Percentiles rank a stretch among this genome's conserved stretches.
Evolutionary conservation across 1,140 invertebrate genomes (phyloP).

Genomic region (Macrobrachium rosenbergii): DNA sequence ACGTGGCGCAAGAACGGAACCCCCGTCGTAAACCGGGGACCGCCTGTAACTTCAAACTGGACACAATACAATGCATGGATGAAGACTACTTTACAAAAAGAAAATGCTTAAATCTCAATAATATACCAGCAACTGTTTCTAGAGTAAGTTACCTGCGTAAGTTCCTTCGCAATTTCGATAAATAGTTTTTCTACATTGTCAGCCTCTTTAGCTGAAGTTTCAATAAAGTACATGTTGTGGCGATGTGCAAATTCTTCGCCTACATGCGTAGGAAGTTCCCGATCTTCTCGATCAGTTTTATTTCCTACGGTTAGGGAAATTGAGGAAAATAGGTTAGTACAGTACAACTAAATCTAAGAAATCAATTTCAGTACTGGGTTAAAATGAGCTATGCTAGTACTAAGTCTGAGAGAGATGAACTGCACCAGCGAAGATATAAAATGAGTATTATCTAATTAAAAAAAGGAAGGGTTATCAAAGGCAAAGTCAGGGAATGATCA

Average conservation of each 20-base stretch:
- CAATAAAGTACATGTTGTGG: slow-evolving; percentile 97
- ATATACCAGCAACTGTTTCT: neutral
- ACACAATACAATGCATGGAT: neutral
- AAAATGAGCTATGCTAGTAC: too few species aligned
- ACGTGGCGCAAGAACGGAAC: too few species aligned
- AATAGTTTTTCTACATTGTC: slow-evolving; percentile 98
- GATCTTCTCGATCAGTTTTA: slow-evolving; percentile 95
- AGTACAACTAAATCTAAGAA: too few species aligned
- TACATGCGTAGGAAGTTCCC: slow-evolving; percentile 93
- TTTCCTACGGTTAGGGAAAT: slow-evolving; percentile 78
- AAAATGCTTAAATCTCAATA: neutral
- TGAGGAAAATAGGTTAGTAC: slow-evolving; percentile 43
- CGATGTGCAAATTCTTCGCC: slow-evolving; percentile 96
- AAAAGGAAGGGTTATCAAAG: too few species aligned
- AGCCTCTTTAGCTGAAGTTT: slow-evolving; percentile 98
- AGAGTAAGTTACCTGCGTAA: slow-evolving; percentile 81
- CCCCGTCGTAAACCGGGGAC: too few species aligned
- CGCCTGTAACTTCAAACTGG: too few species aligned
- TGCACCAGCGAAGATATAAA: too few species aligned
- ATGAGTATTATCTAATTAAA: too few species aligned
- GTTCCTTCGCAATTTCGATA: slow-evolving; percentile 93
- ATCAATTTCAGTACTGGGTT: too few species aligned
- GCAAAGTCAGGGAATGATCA: too few species aligned
- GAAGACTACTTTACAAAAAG: neutral
- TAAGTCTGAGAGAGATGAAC: too few species aligned